These are phyloP conservation scores for Sitobion miscanthi DNA, from an alignment of 1,140 invertebrate genomes.

Conservation along the genomic window DNA sequence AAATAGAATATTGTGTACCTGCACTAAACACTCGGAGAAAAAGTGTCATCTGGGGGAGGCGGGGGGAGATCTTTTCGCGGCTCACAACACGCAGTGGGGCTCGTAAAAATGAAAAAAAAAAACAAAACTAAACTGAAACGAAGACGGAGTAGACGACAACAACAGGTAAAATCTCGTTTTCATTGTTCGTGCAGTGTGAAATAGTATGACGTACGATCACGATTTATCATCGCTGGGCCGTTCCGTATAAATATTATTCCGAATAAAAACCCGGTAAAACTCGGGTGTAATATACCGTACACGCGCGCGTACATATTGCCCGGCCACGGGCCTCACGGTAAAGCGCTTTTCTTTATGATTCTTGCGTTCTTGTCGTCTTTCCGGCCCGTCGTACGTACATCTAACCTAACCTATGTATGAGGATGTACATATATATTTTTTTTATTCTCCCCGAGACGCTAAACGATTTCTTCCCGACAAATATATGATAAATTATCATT, in stretches of 20 bases:
- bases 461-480: not conserved
- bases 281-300: not conserved
- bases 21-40: not conserved
- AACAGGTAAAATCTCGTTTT: conserved; percentile 26
- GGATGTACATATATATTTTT: not conserved
- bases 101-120: no score
- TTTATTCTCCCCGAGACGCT: not conserved
- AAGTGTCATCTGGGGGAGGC: not conserved
- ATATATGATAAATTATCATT: not conserved
- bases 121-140: not conserved
- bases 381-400: not conserved
- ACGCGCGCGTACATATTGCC: not conserved
- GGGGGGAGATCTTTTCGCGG: not conserved
- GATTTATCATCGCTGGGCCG: conserved; percentile 12
- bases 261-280: not conserved
- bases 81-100: no score
- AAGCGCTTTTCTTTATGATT: not conserved
- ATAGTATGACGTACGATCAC: not conserved
- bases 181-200: not conserved
- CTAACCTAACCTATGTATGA: not conserved
- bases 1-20: not conserved
- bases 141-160: not conserved
- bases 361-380: not conserved
- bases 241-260: no score
- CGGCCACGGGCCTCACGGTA: not conserved